phyloP scores from a whole-genome alignment of 2,888 invertebrate genomes.

The Danaus chrysippus region DNA sequence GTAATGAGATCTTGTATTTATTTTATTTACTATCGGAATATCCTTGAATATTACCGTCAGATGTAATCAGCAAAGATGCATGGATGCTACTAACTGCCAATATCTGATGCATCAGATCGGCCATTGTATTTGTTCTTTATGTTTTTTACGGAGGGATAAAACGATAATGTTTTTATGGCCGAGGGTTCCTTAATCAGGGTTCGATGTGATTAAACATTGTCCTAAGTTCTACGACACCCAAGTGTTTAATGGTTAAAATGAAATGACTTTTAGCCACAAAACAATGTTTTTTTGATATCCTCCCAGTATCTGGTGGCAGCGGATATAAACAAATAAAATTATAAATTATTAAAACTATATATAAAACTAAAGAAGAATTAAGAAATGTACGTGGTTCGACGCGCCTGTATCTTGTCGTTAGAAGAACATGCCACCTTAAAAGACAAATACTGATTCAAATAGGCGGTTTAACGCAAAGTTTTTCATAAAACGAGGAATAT shows the following conservation, averaged over 20 bases:
- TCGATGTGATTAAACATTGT: constrained; percentile 69
- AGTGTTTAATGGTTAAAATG: neutral
- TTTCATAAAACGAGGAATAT: constrained; percentile 74
- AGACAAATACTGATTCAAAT: constrained; percentile 63
- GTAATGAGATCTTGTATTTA: neutral
- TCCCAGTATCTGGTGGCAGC: too few relatives aligned
- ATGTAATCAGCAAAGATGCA: constrained; percentile 68
- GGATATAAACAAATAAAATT: too few relatives aligned
- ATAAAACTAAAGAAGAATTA: neutral
- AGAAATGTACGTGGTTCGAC: neutral
- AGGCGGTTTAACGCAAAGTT: constrained; percentile 63
- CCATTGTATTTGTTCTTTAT: constrained; percentile 77
- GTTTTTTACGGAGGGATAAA: constrained; percentile 74
- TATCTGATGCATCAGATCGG: constrained; percentile 71
- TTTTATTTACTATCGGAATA: neutral
- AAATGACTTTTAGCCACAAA: neutral
- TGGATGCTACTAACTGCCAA: constrained; percentile 73
- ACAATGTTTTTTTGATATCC: too few relatives aligned
- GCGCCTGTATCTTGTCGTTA: constrained; percentile 25
- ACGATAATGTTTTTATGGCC: constrained; percentile 78
- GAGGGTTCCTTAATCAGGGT: constrained; percentile 71
- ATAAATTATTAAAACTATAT: neutral
- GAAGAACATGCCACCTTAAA: constrained; percentile 40
- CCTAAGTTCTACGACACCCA: constrained; percentile 12
- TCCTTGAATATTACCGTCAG: constrained; percentile 32